Percentiles rank a stretch among this genome's conserved stretches.
These are phyloP conservation scores for Tangara arthus DNA, from an alignment of 2,797 vertebrate genomes.

Conservation along the genomic window DNA sequence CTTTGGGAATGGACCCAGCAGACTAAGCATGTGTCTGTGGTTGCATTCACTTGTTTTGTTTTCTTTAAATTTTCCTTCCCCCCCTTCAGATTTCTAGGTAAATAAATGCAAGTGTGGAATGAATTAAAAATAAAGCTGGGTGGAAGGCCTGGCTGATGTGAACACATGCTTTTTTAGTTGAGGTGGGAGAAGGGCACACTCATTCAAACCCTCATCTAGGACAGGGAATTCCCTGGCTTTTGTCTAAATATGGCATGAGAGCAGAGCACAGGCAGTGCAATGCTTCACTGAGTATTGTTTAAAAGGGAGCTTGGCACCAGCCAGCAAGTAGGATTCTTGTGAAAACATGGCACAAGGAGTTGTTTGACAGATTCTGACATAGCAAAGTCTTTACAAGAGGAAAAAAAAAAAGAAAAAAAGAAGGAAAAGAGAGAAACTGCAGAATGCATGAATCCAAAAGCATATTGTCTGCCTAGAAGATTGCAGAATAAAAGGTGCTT, in stretches of 20 bases:
- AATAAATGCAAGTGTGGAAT: not conserved
- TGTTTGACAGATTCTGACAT: slow-evolving; percentile 75
- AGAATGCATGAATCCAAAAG: not conserved
- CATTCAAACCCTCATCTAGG: slow-evolving; percentile 27
- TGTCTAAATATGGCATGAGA: slow-evolving; percentile 77
- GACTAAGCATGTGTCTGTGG: not conserved
- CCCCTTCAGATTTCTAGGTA: not conserved
- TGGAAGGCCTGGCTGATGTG: not conserved
- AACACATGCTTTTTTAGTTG: not conserved
- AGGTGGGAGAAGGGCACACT: not conserved
- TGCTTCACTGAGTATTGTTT: slow-evolving; percentile 65
- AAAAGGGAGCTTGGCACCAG: slow-evolving; percentile 67
- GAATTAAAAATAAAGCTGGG: not conserved
- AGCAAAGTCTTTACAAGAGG: slow-evolving; percentile 6
- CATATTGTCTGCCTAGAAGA: not conserved
- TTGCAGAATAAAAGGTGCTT: not conserved
- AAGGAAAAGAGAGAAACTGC: not conserved
- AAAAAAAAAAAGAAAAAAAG: rapidly evolving
- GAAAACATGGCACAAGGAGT: slow-evolving; percentile 67
- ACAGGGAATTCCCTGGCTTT: slow-evolving; percentile 75
- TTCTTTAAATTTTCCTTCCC: not conserved
- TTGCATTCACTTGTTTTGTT: not conserved
- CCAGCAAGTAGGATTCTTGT: slow-evolving; percentile 53
- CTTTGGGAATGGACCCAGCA: not conserved
- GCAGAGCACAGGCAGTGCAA: not conserved